Conservation (phyloP, 2,888 invertebrate species). For the Tipula confusa region DNA sequence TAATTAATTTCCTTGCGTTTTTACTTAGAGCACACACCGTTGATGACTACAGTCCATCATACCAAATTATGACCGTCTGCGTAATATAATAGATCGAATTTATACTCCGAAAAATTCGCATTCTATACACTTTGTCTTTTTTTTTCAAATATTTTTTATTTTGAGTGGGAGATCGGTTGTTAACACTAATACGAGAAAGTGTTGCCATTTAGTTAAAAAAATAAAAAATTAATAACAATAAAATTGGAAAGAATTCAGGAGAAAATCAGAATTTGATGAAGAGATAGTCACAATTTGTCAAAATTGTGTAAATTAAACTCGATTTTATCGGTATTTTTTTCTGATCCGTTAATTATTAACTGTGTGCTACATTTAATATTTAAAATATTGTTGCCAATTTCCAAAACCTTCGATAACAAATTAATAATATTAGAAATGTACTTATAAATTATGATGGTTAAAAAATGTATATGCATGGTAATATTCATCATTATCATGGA, state of each 20-base stretch:
- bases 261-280: background rate
- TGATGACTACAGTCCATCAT: background rate
- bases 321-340: background rate
- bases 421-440: too few relatives aligned
- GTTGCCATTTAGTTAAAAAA: background rate
- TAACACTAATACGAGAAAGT: background rate
- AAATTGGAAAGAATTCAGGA: background rate
- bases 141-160: background rate
- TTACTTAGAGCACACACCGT: background rate
- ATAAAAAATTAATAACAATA: too few relatives aligned
- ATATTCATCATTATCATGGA: too few relatives aligned
- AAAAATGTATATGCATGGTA: too few relatives aligned
- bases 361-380: too few relatives aligned
- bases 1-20: slow-evolving; percentile 3
- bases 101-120: background rate
- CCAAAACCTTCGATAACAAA: too few relatives aligned
- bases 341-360: background rate
- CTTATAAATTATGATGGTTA: too few relatives aligned
- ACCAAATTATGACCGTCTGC: background rate
- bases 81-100: background rate
- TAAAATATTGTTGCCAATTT: too few relatives aligned
- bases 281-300: background rate
- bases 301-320: background rate
- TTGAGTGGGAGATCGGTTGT: background rate
- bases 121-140: background rate